A percentile compares a stretch with the other conserved stretches of the same genome.
Evolutionary conservation across 1,140 invertebrate species (phyloP).

Genomic region (Elymnias hypermnestra): DNA sequence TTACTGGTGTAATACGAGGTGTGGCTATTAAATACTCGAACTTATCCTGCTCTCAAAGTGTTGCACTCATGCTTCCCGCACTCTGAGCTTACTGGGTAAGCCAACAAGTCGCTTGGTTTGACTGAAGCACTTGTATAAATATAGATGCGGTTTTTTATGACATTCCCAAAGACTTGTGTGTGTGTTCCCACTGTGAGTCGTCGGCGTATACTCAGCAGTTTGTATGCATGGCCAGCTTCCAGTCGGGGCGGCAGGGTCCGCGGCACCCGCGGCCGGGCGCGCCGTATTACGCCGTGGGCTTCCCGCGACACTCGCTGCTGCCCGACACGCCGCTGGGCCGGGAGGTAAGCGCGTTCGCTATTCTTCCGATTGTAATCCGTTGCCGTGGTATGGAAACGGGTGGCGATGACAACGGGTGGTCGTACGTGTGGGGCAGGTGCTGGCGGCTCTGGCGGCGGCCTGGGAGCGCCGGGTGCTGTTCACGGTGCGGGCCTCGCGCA

Average conservation of each 20-base stretch:
- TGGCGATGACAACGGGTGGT: not conserved
- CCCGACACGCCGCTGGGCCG: constrained; percentile 87
- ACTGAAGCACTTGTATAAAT: too few relatives aligned
- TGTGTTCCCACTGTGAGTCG: too few relatives aligned
- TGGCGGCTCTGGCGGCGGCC: constrained; percentile 86
- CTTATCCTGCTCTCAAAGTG: too few relatives aligned
- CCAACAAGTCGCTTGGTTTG: too few relatives aligned
- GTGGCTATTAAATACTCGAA: too few relatives aligned
- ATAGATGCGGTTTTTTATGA: too few relatives aligned
- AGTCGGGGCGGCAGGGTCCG: constrained; percentile 87
- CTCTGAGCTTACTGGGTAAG: too few relatives aligned
- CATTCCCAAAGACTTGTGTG: too few relatives aligned
- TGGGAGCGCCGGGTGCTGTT: constrained; percentile 89
- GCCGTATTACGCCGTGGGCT: constrained; percentile 90
- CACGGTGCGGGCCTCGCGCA: constrained; percentile 90
- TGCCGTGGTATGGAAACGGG: too few relatives aligned
- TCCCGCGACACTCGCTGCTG: constrained; percentile 88
- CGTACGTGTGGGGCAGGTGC: constrained; percentile 53
- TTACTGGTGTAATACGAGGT: too few relatives aligned
- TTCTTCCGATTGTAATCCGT: not conserved
- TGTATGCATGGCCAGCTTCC: constrained; percentile 80
- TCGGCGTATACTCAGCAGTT: too few relatives aligned
- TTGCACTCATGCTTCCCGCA: too few relatives aligned
- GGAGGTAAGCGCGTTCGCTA: constrained; percentile 57
- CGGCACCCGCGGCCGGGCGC: constrained; percentile 89